These are phyloP conservation scores for Pantherophis vulpinus DNA, from an alignment of 2,797 vertebrate species.

Conservation along the genomic window DNA sequence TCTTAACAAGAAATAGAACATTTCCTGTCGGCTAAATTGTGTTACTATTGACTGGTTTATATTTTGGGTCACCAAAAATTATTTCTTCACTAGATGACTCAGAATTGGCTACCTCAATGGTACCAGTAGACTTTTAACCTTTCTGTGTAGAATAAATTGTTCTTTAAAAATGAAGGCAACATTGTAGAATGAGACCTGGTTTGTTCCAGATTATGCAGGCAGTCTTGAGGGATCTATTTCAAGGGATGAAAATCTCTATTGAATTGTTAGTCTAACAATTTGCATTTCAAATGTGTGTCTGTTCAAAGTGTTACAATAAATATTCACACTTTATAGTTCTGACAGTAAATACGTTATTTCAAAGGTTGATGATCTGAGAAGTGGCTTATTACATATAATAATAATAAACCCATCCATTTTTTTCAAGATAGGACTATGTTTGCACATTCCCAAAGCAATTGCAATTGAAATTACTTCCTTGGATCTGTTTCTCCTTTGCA, in stretches of 20 bases:
- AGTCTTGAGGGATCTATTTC: not conserved
- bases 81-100: conserved; percentile 13
- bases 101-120: not conserved
- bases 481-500: not conserved
- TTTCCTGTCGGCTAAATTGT: conserved; percentile 13
- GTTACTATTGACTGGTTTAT: conserved; percentile 11
- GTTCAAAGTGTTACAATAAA: not conserved
- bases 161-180: conserved; percentile 1
- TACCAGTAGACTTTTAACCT: conserved; percentile 12
- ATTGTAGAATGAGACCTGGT: not conserved
- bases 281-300: not conserved
- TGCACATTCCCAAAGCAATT: not conserved
- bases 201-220: not conserved
- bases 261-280: not conserved
- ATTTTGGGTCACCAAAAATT: conserved; percentile 1
- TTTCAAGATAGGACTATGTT: not conserved
- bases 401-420: not conserved
- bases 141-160: not conserved
- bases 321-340: not conserved
- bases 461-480: not conserved
- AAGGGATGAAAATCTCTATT: not conserved
- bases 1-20: conserved; percentile 10
- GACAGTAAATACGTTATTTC: not conserved
- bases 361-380: not conserved
- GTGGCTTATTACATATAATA: not conserved